phyloP scores from a whole-genome alignment of 2,888 invertebrate genomes.

The Phengaris alcon region DNA sequence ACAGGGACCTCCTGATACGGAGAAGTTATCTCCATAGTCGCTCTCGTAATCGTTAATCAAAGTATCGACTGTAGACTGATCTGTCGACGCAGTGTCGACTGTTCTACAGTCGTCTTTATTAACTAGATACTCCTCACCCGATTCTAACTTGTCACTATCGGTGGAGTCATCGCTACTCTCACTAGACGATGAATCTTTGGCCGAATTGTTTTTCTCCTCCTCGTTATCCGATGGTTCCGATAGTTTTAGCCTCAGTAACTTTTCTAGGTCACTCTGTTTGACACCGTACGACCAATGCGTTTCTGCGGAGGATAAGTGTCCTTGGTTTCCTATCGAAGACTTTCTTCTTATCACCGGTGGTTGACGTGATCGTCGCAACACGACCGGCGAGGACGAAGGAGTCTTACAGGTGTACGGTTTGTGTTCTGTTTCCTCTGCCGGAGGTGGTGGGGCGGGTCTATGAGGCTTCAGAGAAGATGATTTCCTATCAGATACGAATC shows the following conservation, averaged over 20 bases:
- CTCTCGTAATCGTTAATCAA: slow-evolving; percentile 69
- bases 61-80: slow-evolving; percentile 68
- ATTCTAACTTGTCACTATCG: slow-evolving; percentile 56
- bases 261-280: slow-evolving; percentile 70
- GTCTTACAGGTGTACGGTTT: slow-evolving; percentile 62
- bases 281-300: slow-evolving; percentile 74
- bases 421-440: slow-evolving; percentile 49
- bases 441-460: slow-evolving; percentile 72
- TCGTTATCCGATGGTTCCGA: slow-evolving; percentile 68
- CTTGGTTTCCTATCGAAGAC: slow-evolving; percentile 58
- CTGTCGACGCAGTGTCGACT: slow-evolving; percentile 67
- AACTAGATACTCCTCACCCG: slow-evolving; percentile 60
- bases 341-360: slow-evolving; percentile 71
- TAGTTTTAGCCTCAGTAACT: slow-evolving; percentile 63
- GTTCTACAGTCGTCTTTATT: slow-evolving; percentile 61
- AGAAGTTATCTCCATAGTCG: slow-evolving; percentile 61
- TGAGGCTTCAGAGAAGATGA: slow-evolving; percentile 59
- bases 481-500: slow-evolving; percentile 70
- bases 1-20: slow-evolving; percentile 63
- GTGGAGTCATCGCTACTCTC: slow-evolving; percentile 55
- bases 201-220: slow-evolving; percentile 52
- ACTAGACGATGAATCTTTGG: slow-evolving; percentile 41
- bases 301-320: slow-evolving; percentile 51
- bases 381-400: slow-evolving; percentile 62
- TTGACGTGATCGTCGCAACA: slow-evolving; percentile 61